Base-by-base conservation (phyloP, 2,888 invertebrate species). In the Platypus cylindrus region DNA sequence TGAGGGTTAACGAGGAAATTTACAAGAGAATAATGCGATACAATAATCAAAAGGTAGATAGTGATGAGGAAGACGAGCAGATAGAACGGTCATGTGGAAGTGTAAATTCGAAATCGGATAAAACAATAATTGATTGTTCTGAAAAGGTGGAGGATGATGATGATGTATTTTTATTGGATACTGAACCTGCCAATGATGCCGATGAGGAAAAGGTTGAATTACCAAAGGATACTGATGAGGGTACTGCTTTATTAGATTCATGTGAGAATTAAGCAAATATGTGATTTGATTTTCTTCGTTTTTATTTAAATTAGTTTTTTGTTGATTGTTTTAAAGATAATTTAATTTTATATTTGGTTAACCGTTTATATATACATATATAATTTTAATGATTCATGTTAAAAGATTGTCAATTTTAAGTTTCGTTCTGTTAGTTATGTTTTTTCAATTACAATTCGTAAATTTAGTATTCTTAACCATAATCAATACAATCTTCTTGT, bases 71-170 rank as follows among this genome's bases (percentile, higher is more conserved):
- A 11, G 41, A 41, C 18, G 41, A 41, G 17, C n/a, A n/a, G n/a
- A n/a, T n/a, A n/a, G n/a, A n/a, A n/a, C n/a, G n/a, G 43, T 60
- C 61, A 2, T 56, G 57, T 37, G 60, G 58, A 20, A 59, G 56
- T 40, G 53, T 55, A 22, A 58, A 56, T 5, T 58, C 60, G 2
- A 60, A 59, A 45, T 60, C 61, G 3, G 59, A 60, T 34, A 55
- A 56, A 48, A 60, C 60, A 17, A 58, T 60, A 17, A 62, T 60
- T 45, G 60, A 57, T 36, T 48, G 48, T 34, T 48, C 50, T 25
- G 54, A 52, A 5, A 48, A 51, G 23, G 53, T 53, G 27, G 56
- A 55, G 26, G 56, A 55, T 24, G 56, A 55, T 26, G 56, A 55
- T 24, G 58, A 59, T 24, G 55, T 56, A 25, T 53, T 56, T 28